A percentile compares a stretch with the other conserved stretches of the same genome.
Conservation (phyloP, 2,797 vertebrate genomes). For the Halcyon smyrnensis region DNA sequence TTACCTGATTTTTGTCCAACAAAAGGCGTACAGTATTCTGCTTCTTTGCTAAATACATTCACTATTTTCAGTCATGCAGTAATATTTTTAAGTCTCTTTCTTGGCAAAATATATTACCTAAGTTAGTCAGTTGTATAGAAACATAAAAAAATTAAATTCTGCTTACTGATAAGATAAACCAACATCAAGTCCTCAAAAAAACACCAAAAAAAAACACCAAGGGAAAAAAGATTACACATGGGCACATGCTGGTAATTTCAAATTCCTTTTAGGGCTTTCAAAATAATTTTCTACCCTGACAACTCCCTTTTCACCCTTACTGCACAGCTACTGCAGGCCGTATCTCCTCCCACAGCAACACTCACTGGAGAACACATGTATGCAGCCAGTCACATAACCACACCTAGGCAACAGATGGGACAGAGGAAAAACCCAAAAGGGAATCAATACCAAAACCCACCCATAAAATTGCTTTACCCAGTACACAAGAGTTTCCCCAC, state of each 20-base stretch:
- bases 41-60: neutral
- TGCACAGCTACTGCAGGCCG: neutral
- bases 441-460: neutral
- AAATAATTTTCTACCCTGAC: neutral
- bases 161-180: neutral
- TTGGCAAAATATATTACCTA: neutral
- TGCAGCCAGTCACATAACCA: neutral
- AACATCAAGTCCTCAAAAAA: neutral
- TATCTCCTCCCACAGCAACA: neutral
- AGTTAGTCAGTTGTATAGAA: neutral
- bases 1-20: neutral
- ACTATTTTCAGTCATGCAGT: neutral
- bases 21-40: neutral
- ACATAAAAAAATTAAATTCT: neutral
- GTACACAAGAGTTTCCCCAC: neutral
- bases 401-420: neutral
- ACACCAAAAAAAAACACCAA: too few species aligned
- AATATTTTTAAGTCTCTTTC: neutral
- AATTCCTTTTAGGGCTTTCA: neutral
- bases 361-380: neutral
- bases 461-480: neutral
- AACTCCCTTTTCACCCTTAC: neutral
- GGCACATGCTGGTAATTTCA: neutral
- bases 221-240: neutral
- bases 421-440: neutral